Evolutionary conservation across 2,888 invertebrate species (phyloP).

Genomic region (Xanthia icteritia): DNA sequence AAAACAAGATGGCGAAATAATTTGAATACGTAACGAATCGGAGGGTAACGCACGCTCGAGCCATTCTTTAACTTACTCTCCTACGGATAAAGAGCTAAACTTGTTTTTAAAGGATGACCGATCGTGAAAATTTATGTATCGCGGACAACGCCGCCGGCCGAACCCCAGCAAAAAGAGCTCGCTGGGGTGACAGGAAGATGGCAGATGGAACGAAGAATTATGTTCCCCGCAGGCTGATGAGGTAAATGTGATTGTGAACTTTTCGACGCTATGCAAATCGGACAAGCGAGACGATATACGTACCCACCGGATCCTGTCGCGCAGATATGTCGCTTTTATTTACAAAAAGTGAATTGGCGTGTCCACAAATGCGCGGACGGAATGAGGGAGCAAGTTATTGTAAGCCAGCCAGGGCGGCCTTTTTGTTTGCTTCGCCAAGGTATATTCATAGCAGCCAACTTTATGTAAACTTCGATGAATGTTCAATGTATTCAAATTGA

Average conservation of each 20-base stretch:
- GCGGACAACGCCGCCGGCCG: slow-evolving; percentile 87
- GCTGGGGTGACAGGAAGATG: slow-evolving; percentile 89
- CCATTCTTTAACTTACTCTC: slow-evolving; percentile 89
- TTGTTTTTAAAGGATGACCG: slow-evolving; percentile 91
- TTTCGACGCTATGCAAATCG: slow-evolving; percentile 89
- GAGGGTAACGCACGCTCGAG: slow-evolving; percentile 86
- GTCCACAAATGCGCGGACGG: slow-evolving; percentile 73
- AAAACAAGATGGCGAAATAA: slow-evolving; percentile 88
- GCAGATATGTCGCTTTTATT: slow-evolving; percentile 80
- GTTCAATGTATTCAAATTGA: slow-evolving; percentile 87
- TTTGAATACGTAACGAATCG: slow-evolving; percentile 90
- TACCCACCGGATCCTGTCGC: slow-evolving; percentile 77
- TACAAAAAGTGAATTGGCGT: slow-evolving; percentile 79
- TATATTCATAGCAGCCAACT: slow-evolving; percentile 77
- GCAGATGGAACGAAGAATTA: slow-evolving; percentile 90
- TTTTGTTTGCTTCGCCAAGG: slow-evolving; percentile 76
- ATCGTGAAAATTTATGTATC: slow-evolving; percentile 90
- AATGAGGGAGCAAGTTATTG: slow-evolving; percentile 74
- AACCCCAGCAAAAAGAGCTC: slow-evolving; percentile 85
- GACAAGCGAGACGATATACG: slow-evolving; percentile 83
- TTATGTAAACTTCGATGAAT: slow-evolving; percentile 82
- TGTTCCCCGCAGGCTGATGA: slow-evolving; percentile 90
- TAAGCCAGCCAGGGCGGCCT: slow-evolving; percentile 71
- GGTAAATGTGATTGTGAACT: slow-evolving; percentile 90
- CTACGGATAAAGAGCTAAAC: slow-evolving; percentile 89